Conservation (phyloP, 1,140 invertebrate genomes). For the Bombus confusus region DNA sequence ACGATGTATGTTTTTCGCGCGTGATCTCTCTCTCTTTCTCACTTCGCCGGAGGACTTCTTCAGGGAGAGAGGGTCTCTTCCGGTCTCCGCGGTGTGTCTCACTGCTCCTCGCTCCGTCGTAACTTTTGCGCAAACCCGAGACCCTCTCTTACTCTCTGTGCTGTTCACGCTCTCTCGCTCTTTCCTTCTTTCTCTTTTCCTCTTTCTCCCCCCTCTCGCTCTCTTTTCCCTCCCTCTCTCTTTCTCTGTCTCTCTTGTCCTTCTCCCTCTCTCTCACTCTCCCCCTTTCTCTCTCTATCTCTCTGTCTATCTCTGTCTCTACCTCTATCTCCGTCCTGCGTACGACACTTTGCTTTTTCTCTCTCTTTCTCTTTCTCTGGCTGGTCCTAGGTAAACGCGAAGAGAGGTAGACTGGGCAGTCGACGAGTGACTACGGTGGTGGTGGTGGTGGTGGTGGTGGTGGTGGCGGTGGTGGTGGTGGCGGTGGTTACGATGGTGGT, state of each 20-base stretch:
- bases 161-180: slow-evolving; percentile 50
- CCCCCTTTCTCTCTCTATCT: slow-evolving; percentile 47
- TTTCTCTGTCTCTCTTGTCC: slow-evolving; percentile 38
- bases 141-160: slow-evolving; percentile 66
- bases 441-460: slow-evolving; percentile 47
- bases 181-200: slow-evolving; percentile 19
- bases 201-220: slow-evolving; percentile 31
- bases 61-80: slow-evolving; percentile 76
- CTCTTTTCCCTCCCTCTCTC: slow-evolving; percentile 44
- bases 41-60: slow-evolving; percentile 55
- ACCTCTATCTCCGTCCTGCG: slow-evolving; percentile 48
- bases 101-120: slow-evolving; percentile 73
- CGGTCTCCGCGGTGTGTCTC: slow-evolving; percentile 78
- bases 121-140: slow-evolving; percentile 79
- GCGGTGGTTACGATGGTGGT: slow-evolving; percentile 34
- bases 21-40: slow-evolving; percentile 50
- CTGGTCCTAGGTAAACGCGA: slow-evolving; percentile 70
- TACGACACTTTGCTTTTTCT: slow-evolving; percentile 36
- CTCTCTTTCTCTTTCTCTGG: slow-evolving; percentile 62
- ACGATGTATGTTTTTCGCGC: slow-evolving; percentile 59
- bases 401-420: slow-evolving; percentile 64
- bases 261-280: background rate
- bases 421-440: slow-evolving; percentile 54
- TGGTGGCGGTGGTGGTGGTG: slow-evolving; percentile 39
- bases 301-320: slow-evolving; percentile 57